Base-by-base conservation (phyloP, 1,140 invertebrate species). In the Conus ventricosus region DNA sequence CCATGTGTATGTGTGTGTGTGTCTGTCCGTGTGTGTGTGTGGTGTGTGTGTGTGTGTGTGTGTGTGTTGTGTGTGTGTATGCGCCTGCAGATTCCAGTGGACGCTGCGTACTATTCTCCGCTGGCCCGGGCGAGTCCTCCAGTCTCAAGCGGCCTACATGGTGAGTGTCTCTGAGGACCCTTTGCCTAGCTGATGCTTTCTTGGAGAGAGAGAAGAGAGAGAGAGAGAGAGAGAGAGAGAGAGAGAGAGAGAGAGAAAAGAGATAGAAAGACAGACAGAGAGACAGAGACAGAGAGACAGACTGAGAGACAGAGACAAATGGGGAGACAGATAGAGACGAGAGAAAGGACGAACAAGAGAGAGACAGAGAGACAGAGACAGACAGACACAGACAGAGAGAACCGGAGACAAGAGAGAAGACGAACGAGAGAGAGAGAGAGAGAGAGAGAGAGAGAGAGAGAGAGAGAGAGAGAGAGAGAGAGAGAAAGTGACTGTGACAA, bases 121-220 rank as follows among this genome's bases (percentile, higher is more conserved):
- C 84, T 90, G 80, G 90, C 84, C 15, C 87, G 53, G 90, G 90
- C 27, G 90, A 90, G 57, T 81, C 89, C 10, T 89, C 90, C 54
- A 90, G 91, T 51, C 53, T 92, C 11, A 90, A 90, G n/a, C 63
- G 67, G 90, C 91, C 4, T 91, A 87, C 78, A 82, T 88, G 57
- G 91, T 92, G 85, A 83, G 88, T 85, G 4, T 11, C 75, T 1
- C 0, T 39, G 39, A 39, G 0, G 39, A 39, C 39, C 13, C 25
- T 8, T 17, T 23, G 39, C 53, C 51, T 71, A 8, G 3, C 0
- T 71, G 23, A 17, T 71, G 6, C 20, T 71, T 71, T n/a, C 7
- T 71, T 84, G 23, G 8, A 78, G 11, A 76, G 67, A 11, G 27
- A 67, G 39, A 87, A 80, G 78, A 71, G 25, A 75, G 10, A 84